A percentile compares a stretch with the other conserved stretches of the same genome.
These are phyloP conservation scores for Drosophila melanica DNA, from an alignment of 1,140 invertebrate species.

Conservation along the genomic window DNA sequence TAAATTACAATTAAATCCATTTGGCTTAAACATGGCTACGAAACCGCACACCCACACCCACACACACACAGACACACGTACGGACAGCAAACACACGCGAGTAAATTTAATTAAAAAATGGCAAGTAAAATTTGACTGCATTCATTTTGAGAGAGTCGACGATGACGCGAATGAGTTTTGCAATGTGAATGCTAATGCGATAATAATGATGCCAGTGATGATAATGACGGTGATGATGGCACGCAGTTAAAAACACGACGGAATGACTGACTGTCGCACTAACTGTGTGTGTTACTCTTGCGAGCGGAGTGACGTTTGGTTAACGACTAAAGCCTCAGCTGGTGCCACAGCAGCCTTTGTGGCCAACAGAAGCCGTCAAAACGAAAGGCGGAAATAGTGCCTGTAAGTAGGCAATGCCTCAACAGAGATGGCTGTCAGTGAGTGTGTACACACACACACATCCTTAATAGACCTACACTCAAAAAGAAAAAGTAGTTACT, in stretches of 20 bases:
- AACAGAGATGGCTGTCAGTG: constrained; percentile 24
- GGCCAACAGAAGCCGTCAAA: constrained; percentile 63
- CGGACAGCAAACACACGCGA: constrained; percentile 30
- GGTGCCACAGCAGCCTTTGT: constrained; percentile 57
- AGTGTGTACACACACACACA: neutral
- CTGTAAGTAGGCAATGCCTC: constrained; percentile 75
- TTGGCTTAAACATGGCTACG: constrained; percentile 49
- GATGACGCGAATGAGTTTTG: constrained; percentile 18
- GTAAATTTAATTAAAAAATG: constrained; percentile 75
- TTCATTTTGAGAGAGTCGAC: constrained; percentile 60
- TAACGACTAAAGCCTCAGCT: constrained; percentile 65
- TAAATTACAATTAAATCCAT: constrained; percentile 42
- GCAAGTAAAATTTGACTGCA: constrained; percentile 74
- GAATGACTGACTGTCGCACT: constrained; percentile 22
- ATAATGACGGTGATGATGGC: constrained; percentile 8
- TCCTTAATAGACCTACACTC: neutral
- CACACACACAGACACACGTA: constrained; percentile 9
- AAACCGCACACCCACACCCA: constrained; percentile 10
- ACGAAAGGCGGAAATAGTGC: constrained; percentile 78
- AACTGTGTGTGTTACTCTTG: constrained; percentile 23
- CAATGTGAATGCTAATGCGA: constrained; percentile 25
- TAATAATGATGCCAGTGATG: constrained; percentile 2
- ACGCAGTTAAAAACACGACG: constrained; percentile 14
- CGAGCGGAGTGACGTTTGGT: constrained; percentile 60
- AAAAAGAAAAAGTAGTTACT: too few species aligned